A percentile compares a stretch with the other conserved stretches of the same genome.
phyloP scores from a whole-genome alignment of 2,888 invertebrate genomes.

The Epirrhoe tristata region DNA sequence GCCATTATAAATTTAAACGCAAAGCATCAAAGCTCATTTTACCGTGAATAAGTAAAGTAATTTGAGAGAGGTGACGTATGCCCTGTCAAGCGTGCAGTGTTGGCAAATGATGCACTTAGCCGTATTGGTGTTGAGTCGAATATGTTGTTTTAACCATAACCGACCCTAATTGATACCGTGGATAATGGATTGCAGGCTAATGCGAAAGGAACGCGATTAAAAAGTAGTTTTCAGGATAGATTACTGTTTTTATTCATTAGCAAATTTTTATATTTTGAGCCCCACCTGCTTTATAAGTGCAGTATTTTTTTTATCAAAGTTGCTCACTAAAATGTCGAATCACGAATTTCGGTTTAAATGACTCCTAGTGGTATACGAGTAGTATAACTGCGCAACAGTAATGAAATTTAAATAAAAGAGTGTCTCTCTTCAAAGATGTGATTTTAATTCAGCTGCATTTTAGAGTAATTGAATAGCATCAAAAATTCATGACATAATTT shows the following conservation, averaged over 20 bases:
- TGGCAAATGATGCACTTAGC: constrained; percentile 70
- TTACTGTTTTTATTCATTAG: constrained; percentile 7
- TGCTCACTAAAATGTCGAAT: no score
- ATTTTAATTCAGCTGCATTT: background rate
- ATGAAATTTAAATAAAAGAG: no score
- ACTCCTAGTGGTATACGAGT: no score
- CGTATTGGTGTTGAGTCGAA: constrained; percentile 62
- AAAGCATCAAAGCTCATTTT: constrained; percentile 8
- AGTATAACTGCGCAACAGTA: no score
- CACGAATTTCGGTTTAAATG: no score
- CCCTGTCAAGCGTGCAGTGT: constrained; percentile 50
- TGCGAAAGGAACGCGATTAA: constrained; percentile 55
- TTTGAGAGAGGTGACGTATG: constrained; percentile 41
- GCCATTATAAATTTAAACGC: background rate
- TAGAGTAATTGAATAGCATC: background rate
- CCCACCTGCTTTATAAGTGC: background rate
- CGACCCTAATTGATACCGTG: constrained; percentile 57
- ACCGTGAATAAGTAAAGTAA: background rate
- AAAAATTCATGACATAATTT: background rate
- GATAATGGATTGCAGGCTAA: constrained; percentile 58
- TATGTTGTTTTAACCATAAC: constrained; percentile 56
- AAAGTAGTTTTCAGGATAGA: constrained; percentile 41
- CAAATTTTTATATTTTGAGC: background rate
- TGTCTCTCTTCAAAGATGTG: no score
- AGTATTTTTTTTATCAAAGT: no score